Evolutionary conservation across 2,113 vertebrate species (phyloP).

Genomic region (Corvus hawaiiensis): DNA sequence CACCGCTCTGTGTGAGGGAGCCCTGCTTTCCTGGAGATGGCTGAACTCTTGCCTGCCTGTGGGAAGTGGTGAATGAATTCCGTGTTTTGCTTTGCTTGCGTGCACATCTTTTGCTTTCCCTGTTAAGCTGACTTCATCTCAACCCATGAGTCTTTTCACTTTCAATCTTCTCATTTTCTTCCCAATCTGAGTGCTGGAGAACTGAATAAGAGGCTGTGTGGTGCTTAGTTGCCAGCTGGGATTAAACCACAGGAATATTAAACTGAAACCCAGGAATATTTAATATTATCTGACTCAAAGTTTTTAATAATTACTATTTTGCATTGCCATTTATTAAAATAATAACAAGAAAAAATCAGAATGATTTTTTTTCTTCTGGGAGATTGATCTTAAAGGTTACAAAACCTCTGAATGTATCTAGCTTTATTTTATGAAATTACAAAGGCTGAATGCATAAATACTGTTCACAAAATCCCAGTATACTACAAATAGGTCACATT

Average conservation of each 20-base stretch:
- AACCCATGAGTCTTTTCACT: not conserved
- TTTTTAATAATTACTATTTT: not conserved
- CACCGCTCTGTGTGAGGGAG: accelerated
- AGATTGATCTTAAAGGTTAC: not conserved
- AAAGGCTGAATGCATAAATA: not conserved
- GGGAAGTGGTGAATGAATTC: not conserved
- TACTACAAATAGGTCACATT: not conserved
- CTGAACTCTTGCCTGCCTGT: not conserved
- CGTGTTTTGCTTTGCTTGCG: not conserved
- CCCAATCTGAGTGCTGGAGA: not conserved
- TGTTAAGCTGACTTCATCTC: not conserved
- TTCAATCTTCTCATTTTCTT: not conserved
- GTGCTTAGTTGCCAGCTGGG: not conserved
- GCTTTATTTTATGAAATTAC: not conserved
- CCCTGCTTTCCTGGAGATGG: not conserved
- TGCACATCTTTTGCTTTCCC: not conserved
- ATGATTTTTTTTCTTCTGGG: not conserved
- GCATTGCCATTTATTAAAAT: not conserved
- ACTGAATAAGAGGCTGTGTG: not conserved
- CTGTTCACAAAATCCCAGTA: not conserved
- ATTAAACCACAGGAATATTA: not conserved
- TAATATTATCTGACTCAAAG: not conserved
- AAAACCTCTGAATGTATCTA: not conserved
- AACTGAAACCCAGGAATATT: not conserved
- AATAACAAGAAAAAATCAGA: not conserved